phyloP scores from a whole-genome alignment of 2,113 vertebrate species.

The Smithornis capensis region DNA sequence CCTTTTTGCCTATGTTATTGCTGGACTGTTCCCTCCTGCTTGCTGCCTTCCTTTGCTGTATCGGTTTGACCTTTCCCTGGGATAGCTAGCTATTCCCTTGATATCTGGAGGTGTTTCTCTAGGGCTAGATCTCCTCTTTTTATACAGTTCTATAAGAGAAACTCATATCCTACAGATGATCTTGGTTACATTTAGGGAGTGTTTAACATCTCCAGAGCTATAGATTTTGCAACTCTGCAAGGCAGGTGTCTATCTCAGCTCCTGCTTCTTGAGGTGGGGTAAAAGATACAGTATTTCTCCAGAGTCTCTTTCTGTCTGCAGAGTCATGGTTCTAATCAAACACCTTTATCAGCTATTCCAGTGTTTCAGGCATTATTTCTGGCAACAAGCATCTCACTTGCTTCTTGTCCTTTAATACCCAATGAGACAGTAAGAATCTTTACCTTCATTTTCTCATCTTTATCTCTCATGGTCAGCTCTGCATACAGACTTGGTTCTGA shows the following conservation, averaged over 20 bases:
- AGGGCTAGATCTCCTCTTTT: slow-evolving; percentile 1
- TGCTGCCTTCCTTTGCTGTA: background rate
- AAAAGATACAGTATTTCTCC: slow-evolving; percentile 27
- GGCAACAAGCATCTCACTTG: slow-evolving; percentile 42
- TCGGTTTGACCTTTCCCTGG: slow-evolving; percentile 35
- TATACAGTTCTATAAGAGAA: background rate
- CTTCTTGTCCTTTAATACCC: slow-evolving; percentile 57
- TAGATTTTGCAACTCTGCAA: background rate
- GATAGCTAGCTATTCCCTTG: background rate
- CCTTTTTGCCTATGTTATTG: background rate
- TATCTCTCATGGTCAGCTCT: slow-evolving; percentile 59
- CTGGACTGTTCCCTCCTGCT: background rate
- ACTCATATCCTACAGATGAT: slow-evolving; percentile 50
- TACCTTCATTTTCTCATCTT: slow-evolving; percentile 47
- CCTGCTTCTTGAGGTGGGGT: background rate
- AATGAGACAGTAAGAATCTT: slow-evolving; percentile 47
- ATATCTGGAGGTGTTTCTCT: slow-evolving; percentile 28
- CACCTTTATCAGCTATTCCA: slow-evolving; percentile 55
- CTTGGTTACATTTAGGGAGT: slow-evolving; percentile 29
- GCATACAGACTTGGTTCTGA: slow-evolving; percentile 25
- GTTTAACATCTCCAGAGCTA: slow-evolving; percentile 16
- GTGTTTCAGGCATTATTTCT: slow-evolving; percentile 42
- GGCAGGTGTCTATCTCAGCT: background rate
- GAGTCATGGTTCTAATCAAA: slow-evolving; percentile 60
- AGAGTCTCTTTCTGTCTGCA: slow-evolving; percentile 21